These are phyloP conservation scores for Arrhamphus sclerolepis DNA, from an alignment of 2,797 vertebrate genomes.

Conservation along the genomic window DNA sequence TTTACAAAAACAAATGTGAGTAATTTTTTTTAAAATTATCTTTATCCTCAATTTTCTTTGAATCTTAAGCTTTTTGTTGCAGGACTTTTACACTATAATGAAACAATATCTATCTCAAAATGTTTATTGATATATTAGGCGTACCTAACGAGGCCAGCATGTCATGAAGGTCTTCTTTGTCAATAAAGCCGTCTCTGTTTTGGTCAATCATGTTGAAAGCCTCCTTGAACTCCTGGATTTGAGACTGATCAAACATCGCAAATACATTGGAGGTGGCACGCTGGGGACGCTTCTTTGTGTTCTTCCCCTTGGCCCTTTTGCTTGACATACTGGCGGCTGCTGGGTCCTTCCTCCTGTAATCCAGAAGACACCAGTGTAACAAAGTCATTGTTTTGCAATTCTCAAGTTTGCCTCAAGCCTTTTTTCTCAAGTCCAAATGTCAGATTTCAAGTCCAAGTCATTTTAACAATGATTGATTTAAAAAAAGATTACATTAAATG, in stretches of 20 bases:
- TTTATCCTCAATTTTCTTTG: no score
- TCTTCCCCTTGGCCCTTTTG: conserved; percentile 95
- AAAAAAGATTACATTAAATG: no score
- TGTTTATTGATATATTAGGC: background rate
- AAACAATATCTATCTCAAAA: background rate
- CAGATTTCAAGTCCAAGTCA: no score
- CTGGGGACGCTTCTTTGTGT: conserved; percentile 95
- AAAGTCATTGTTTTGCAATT: no score
- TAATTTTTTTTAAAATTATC: no score
- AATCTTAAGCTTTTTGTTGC: background rate
- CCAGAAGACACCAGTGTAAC: background rate
- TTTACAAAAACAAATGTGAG: background rate
- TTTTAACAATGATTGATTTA: no score
- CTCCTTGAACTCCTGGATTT: conserved; percentile 98
- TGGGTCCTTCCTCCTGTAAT: conserved; percentile 31
- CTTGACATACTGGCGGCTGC: conserved; percentile 86
- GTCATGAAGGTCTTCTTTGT: conserved; percentile 96
- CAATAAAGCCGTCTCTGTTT: conserved; percentile 96
- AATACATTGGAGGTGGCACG: conserved; percentile 96
- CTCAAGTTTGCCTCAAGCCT: no score
- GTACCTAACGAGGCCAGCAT: conserved; percentile 95
- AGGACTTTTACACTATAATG: background rate
- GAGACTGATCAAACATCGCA: conserved; percentile 97
- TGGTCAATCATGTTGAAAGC: conserved; percentile 99
- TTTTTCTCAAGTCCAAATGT: no score